These are phyloP conservation scores for Tetramorium alpestre DNA, from an alignment of 1,140 invertebrate species.

Conservation along the genomic window DNA sequence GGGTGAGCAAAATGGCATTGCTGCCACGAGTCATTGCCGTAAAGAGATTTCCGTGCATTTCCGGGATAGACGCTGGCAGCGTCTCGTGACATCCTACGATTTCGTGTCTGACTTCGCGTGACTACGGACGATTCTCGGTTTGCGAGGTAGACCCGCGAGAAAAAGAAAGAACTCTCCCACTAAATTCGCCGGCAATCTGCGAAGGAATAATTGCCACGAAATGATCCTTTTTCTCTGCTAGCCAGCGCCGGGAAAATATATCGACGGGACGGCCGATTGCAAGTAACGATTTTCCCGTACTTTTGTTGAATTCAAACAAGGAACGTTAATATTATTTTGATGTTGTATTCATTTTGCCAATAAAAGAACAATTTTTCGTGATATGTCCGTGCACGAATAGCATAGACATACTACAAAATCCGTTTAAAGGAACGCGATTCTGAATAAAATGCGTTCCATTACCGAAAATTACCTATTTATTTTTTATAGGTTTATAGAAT, in stretches of 20 bases:
- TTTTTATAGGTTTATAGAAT: no score
- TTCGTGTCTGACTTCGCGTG: conserved; percentile 61
- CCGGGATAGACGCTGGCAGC: conserved; percentile 49
- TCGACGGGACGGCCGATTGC: not conserved
- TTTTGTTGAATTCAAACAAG: conserved; percentile 11
- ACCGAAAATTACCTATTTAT: no score
- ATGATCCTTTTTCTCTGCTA: conserved; percentile 40
- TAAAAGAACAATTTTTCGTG: not conserved
- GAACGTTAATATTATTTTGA: conserved; percentile 33
- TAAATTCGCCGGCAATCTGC: conserved; percentile 44
- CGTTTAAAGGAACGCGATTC: not conserved
- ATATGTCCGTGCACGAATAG: not conserved
- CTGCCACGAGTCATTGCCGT: conserved; percentile 27
- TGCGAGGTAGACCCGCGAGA: conserved; percentile 9
- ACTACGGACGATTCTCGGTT: conserved; percentile 32
- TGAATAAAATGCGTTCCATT: not conserved
- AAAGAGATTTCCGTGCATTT: conserved; percentile 47
- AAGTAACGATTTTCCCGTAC: conserved; percentile 30
- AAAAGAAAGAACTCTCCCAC: conserved; percentile 35
- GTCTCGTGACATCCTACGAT: conserved; percentile 63
- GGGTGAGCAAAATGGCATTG: conserved; percentile 4
- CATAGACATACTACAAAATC: not conserved
- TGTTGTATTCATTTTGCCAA: not conserved
- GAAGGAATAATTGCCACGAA: conserved; percentile 48
- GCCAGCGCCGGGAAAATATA: not conserved